Evolutionary conservation across 1,140 invertebrate species (phyloP), one percentile per base, ranked within the genome.

Genomic region (Nomia melanderi): DNA sequence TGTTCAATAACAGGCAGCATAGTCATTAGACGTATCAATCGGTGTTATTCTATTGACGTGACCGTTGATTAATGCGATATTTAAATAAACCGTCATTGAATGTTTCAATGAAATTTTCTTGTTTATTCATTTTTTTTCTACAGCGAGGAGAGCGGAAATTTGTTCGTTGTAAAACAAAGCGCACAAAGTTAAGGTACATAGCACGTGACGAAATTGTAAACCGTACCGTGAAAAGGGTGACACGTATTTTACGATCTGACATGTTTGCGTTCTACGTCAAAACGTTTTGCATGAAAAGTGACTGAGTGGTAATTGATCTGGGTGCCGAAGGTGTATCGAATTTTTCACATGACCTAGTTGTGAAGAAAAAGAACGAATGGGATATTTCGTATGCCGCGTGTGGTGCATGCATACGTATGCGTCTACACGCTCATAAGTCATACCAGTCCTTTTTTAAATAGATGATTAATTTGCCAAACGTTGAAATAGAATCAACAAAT

Each of bases 311-410:
- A 70, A 77, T 77, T 75, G 70, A 77, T 81, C 62, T 60, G 41
- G 67, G 47, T 72, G 39, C 5, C 44, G 62, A 77, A 73, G 77
- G 69, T 81, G 73, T 77, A 63, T 54, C 74, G 62, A 67, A 67
- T 77, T 76, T 56, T 57, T 53, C 66, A 41, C 54, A 23, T 29
- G 66, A 70, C 33, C 54, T 1, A 47, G 39, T 39, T 54, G 17
- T 36, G 9, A 17, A 44, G 29, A 25, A 57, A 41, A 53, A 36
- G 29, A 50, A 36, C 29, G 17, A 33, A 23, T 60, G 17, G 3
- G 8, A 29, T 20, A 23, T 8, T 5, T 20, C 25, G 12, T 14
- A n/a, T 9, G 39, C 39, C 25, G 20, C 25, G 12, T 20, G 39
- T 6, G 8, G 31, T 17, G 29, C 23, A n/a, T n/a, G 14, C 39